Evolutionary conservation across 1,140 invertebrate species (phyloP).

Genomic region (Hormaphis cornu): DNA sequence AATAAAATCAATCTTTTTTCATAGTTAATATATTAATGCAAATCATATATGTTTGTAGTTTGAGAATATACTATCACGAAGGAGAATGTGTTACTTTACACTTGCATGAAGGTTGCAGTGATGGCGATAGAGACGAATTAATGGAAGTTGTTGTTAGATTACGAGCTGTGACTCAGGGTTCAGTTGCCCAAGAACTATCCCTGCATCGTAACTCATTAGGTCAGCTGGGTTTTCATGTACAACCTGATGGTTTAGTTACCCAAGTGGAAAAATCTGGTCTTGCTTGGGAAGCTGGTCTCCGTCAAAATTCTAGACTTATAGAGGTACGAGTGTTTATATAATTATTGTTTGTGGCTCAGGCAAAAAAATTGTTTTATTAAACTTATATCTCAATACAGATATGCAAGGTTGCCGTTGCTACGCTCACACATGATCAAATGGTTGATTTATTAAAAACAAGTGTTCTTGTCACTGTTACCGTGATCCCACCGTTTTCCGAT

Average conservation of each 20-base stretch:
- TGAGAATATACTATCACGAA: constrained; percentile 65
- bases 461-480: constrained; percentile 69
- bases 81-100: constrained; percentile 75
- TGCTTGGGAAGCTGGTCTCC: constrained; percentile 79
- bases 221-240: constrained; percentile 90
- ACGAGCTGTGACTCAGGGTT: constrained; percentile 60
- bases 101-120: constrained; percentile 47
- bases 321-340: constrained; percentile 51
- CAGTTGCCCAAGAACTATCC: constrained; percentile 62
- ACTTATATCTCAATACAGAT: constrained; percentile 47
- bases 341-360: not conserved
- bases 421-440: constrained; percentile 85
- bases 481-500: constrained; percentile 66
- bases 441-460: constrained; percentile 87
- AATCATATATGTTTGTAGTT: constrained; percentile 42
- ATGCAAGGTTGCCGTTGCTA: constrained; percentile 79
- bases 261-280: constrained; percentile 81
- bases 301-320: constrained; percentile 79
- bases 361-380: not conserved
- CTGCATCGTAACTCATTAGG: constrained; percentile 68
- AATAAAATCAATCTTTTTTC: constrained; percentile 10
- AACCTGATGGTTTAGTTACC: constrained; percentile 89
- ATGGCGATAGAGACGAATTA: constrained; percentile 61
- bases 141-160: constrained; percentile 67
- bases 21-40: not conserved